Evolutionary conservation across 92 coral and sea anemone genomes (phyloP).

Genomic region (Montipora capitata): DNA sequence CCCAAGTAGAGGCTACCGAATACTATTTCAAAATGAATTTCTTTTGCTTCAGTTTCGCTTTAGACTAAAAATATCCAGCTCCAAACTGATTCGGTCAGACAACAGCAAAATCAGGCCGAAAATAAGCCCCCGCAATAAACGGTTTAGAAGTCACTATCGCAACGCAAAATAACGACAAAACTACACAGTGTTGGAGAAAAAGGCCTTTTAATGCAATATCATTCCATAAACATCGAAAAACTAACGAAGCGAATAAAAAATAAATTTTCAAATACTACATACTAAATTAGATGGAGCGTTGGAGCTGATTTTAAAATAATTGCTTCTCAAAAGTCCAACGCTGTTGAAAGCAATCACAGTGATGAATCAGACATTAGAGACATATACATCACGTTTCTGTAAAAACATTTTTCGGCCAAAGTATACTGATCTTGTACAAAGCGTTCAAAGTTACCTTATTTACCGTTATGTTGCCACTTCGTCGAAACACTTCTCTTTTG

Average conservation of each 20-base stretch:
- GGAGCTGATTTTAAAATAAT: conserved; percentile 28
- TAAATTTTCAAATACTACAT: not conserved
- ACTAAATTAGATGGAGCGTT: conserved; percentile 3
- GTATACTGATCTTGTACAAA: not conserved
- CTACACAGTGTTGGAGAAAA: not conserved
- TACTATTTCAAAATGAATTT: conserved; percentile 38
- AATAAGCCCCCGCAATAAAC: not conserved
- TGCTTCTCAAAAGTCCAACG: not conserved
- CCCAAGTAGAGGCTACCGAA: conserved; percentile 34
- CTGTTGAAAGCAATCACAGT: not conserved
- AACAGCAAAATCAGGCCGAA: not conserved
- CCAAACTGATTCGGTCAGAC: conserved; percentile 35
- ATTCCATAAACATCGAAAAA: not conserved
- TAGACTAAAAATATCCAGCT: conserved; percentile 40
- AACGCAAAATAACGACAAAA: not conserved
- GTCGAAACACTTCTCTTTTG: conserved; percentile 8
- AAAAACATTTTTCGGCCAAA: not conserved
- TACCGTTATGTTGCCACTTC: not conserved
- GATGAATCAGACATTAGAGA: not conserved
- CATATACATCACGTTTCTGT: not conserved
- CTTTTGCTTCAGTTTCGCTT: conserved; percentile 54
- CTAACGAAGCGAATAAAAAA: not conserved
- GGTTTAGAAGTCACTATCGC: not conserved
- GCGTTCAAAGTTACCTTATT: not conserved
- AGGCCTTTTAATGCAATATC: not conserved